A percentile compares a stretch with the other conserved stretches of the same genome.
Conservation (phyloP, 2,797 vertebrate species). For the Gymnothorax reevesii region DNA sequence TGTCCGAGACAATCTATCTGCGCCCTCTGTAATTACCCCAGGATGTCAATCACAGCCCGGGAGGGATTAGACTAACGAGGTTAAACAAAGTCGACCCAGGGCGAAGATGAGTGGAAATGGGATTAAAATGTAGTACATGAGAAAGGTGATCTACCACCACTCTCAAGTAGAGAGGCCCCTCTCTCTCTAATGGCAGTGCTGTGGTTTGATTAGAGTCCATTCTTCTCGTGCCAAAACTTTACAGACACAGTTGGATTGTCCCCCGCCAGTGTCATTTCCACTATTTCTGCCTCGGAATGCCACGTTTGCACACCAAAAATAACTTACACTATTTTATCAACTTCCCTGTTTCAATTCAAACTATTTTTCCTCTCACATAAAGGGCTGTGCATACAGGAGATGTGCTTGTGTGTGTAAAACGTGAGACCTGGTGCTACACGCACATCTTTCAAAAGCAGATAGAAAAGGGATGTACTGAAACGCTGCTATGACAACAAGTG, state of each 20-base stretch:
- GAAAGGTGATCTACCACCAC: constrained; percentile 75
- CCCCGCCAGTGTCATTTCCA: constrained; percentile 42
- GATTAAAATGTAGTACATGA: constrained; percentile 74
- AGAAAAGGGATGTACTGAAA: too few species aligned
- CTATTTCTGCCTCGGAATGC: not conserved
- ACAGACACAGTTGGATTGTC: constrained; percentile 57
- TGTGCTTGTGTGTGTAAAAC: too few species aligned
- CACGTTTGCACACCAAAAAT: not conserved
- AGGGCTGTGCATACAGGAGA: not conserved
- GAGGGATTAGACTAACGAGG: constrained; percentile 69
- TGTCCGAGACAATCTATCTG: constrained; percentile 60
- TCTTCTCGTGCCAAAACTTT: constrained; percentile 62
- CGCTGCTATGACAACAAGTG: too few species aligned
- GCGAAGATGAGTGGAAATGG: constrained; percentile 71
- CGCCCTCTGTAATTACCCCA: constrained; percentile 58
- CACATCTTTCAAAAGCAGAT: too few species aligned
- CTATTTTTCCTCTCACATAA: not conserved
- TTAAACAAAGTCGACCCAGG: constrained; percentile 69
- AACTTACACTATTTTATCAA: not conserved
- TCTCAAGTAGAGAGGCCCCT: constrained; percentile 71
- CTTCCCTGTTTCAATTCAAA: not conserved
- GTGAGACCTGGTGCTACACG: too few species aligned
- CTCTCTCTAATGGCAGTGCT: constrained; percentile 65
- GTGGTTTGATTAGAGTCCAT: constrained; percentile 70
- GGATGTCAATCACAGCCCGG: constrained; percentile 62